A percentile compares a stretch with the other conserved stretches of the same genome.
phyloP scores from a whole-genome alignment of 2,888 invertebrate genomes.

The Thysanoteuthis rhombus region DNA sequence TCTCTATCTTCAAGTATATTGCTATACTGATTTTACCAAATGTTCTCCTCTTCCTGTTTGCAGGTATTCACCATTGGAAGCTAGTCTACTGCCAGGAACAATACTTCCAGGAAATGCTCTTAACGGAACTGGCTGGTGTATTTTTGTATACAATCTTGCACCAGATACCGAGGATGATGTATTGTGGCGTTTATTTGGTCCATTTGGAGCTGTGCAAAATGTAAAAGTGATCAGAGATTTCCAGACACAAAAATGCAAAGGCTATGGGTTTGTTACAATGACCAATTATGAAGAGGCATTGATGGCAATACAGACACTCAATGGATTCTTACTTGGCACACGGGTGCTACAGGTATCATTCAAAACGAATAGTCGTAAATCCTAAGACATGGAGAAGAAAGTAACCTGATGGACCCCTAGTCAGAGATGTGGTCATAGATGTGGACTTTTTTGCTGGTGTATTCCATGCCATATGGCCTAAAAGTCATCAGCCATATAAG shows the following conservation, averaged over 20 bases:
- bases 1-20: background rate
- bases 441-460: slow-evolving; percentile 30
- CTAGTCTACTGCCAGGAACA: slow-evolving; percentile 60
- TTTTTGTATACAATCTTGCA: slow-evolving; percentile 91
- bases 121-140: slow-evolving; percentile 79
- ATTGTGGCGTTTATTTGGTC: slow-evolving; percentile 94
- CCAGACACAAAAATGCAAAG: slow-evolving; percentile 96
- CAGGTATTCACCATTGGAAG: slow-evolving; percentile 66
- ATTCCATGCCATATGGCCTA: slow-evolving; percentile 32
- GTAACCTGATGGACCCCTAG: slow-evolving; percentile 31
- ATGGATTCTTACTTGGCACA: slow-evolving; percentile 94
- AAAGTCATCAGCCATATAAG: slow-evolving; percentile 27
- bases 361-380: slow-evolving; percentile 76
- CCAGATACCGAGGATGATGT: slow-evolving; percentile 92
- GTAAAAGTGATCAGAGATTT: slow-evolving; percentile 96
- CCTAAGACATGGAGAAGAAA: slow-evolving; percentile 69
- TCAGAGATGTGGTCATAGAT: slow-evolving; percentile 33
- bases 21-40: background rate
- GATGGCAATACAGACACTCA: slow-evolving; percentile 93
- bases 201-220: slow-evolving; percentile 96
- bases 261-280: slow-evolving; percentile 98
- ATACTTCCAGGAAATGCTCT: slow-evolving; percentile 58
- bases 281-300: slow-evolving; percentile 97
- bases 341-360: slow-evolving; percentile 96
- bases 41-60: background rate